phyloP scores from a whole-genome alignment of 64 coral and sea anemone genomes.

The Stichodactyla mertensii region DNA sequence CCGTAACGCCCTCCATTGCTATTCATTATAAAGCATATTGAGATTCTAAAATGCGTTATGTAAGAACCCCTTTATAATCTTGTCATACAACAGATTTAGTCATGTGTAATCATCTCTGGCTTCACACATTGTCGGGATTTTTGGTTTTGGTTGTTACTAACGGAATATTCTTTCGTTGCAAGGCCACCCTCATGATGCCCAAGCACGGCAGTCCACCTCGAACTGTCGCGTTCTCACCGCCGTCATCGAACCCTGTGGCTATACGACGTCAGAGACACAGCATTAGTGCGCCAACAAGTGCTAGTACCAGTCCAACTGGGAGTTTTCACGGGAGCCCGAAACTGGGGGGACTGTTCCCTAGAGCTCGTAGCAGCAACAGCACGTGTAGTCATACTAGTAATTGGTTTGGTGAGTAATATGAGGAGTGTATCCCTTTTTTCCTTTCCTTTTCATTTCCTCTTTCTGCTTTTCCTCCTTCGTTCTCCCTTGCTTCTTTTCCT shows the following conservation, averaged over 20 bases:
- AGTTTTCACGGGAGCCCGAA: conserved; percentile 75
- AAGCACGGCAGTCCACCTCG: conserved; percentile 53
- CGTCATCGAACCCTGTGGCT: conserved; percentile 73
- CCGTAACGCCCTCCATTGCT: no score
- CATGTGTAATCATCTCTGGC: no score
- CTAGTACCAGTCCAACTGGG: conserved; percentile 76
- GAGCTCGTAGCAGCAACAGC: conserved; percentile 75
- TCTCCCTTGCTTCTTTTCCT: not conserved
- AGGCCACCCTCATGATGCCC: conserved; percentile 40
- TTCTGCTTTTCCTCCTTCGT: not conserved
- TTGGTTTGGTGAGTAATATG: conserved; percentile 71
- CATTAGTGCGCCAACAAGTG: conserved; percentile 79
- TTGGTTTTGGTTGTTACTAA: not conserved
- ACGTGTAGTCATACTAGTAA: conserved; percentile 73
- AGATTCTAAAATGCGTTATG: no score
- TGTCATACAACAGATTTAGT: no score
- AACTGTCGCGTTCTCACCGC: conserved; percentile 46
- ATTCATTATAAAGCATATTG: no score
- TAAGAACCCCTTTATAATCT: no score
- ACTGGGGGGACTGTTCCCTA: conserved; percentile 54
- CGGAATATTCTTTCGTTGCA: not conserved
- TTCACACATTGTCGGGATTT: not conserved
- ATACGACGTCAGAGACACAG: conserved; percentile 61
- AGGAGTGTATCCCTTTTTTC: not conserved
- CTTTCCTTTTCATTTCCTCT: not conserved